Percentiles rank a stretch among this genome's conserved stretches.
Conservation (phyloP, 2,888 invertebrate species). For the Caenorhabditis imperialis region DNA sequence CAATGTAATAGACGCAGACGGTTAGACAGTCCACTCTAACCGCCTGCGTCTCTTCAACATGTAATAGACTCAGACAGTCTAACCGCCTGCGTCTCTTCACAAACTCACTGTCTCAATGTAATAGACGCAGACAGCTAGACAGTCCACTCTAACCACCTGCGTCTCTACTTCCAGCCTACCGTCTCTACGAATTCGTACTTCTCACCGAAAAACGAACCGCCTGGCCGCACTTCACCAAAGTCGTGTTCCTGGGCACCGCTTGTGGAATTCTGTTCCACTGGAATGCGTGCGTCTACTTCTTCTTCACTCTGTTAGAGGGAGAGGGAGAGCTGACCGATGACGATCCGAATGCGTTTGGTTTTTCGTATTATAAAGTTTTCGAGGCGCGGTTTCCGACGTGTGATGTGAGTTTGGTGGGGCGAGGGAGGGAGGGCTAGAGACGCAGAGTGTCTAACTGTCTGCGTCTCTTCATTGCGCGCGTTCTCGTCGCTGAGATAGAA, state of each 20-base stretch:
- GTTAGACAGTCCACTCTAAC: no score
- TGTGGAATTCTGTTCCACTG: conserved; percentile 67
- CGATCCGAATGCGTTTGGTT: conserved; percentile 68
- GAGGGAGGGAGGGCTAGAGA: no score
- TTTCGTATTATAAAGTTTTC: conserved; percentile 71
- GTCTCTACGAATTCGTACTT: conserved; percentile 60
- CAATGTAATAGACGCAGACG: no score
- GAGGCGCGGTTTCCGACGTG: conserved; percentile 70
- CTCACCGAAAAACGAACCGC: conserved; percentile 46
- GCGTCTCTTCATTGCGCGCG: no score
- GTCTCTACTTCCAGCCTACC: conserved; percentile 52
- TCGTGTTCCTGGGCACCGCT: conserved; percentile 61
- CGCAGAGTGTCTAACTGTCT: no score
- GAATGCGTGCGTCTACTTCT: conserved; percentile 76
- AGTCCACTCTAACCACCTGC: no score
- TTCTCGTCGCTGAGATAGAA: no score
- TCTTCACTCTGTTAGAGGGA: conserved; percentile 71
- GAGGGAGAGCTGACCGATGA: conserved; percentile 69
- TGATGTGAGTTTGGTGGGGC: conserved; percentile 48
- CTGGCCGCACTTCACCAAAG: conserved; percentile 70
- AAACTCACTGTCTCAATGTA: neutral
- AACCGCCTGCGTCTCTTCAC: no score
- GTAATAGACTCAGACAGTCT: no score
- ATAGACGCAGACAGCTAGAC: neutral
- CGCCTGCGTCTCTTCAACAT: no score